These are phyloP conservation scores for Thunnus albacares DNA, from an alignment of 2,797 vertebrate species.

Conservation along the genomic window DNA sequence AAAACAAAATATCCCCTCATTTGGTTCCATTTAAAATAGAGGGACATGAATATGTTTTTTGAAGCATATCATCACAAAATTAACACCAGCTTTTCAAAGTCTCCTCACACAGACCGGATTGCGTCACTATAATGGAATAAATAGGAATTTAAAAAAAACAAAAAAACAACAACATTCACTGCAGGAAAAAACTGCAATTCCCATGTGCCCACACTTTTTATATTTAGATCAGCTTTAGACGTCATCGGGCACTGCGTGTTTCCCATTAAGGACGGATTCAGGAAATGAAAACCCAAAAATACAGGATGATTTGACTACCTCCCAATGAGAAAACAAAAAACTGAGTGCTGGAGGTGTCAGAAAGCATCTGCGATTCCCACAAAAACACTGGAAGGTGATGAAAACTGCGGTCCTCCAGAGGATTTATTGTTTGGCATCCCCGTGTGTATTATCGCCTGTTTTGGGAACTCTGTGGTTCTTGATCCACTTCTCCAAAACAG, in stretches of 20 bases:
- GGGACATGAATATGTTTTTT: constrained; percentile 6
- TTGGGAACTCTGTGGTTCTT: constrained; percentile 70
- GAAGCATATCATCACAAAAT: constrained; percentile 34
- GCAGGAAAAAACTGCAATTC: not conserved
- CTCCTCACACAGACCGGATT: not conserved
- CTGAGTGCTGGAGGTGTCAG: constrained; percentile 39
- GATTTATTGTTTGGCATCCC: constrained; percentile 61
- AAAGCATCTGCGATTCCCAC: constrained; percentile 48
- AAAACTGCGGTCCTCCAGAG: constrained; percentile 50
- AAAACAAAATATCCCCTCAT: constrained; percentile 35
- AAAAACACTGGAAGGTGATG: constrained; percentile 48
- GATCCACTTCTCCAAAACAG: constrained; percentile 60
- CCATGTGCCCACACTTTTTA: not conserved
- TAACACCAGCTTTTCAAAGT: constrained; percentile 18
- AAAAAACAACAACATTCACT: not conserved
- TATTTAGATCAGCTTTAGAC: constrained; percentile 21
- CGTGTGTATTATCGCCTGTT: constrained; percentile 67
- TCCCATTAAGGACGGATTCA: constrained; percentile 32
- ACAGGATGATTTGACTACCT: constrained; percentile 58
- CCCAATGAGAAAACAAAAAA: constrained; percentile 55
- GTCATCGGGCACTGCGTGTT: constrained; percentile 20
- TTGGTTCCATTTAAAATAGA: constrained; percentile 49
- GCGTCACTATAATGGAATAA: constrained; percentile 6
- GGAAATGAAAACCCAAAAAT: constrained; percentile 46
- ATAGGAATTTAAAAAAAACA: not conserved